A percentile compares a stretch with the other conserved stretches of the same genome.
phyloP scores from a whole-genome alignment of 1,140 invertebrate species.

The Daktulosphaira vitifoliae region DNA sequence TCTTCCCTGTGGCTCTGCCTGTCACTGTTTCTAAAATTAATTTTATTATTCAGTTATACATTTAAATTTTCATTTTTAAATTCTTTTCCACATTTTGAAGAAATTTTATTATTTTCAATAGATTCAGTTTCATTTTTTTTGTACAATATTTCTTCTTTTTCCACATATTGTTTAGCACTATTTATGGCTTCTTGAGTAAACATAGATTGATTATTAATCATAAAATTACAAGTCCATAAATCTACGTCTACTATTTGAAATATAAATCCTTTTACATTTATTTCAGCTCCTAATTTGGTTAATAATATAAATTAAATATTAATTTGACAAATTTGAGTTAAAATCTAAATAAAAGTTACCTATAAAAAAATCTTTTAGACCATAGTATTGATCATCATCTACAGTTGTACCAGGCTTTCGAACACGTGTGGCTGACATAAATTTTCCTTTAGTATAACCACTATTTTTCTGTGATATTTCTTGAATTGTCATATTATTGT shows the following conservation, averaged over 20 bases:
- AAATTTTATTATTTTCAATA: no score
- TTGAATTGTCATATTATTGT: conserved; percentile 53
- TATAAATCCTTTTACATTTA: conserved; percentile 9
- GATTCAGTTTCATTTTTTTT: neutral
- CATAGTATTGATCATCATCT: conserved; percentile 52
- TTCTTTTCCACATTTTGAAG: no score
- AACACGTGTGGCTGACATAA: conserved; percentile 57
- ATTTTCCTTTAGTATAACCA: conserved; percentile 59
- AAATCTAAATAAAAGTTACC: conserved; percentile 30
- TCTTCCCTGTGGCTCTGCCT: no score
- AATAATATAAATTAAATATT: no score
- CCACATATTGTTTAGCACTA: conserved; percentile 7
- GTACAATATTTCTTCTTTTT: neutral
- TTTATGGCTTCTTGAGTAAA: conserved; percentile 11
- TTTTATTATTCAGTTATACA: no score
- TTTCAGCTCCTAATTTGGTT: conserved; percentile 4
- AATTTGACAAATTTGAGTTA: no score
- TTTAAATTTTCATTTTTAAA: no score
- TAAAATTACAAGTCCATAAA: conserved; percentile 16
- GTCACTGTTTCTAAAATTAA: no score
- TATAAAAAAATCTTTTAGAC: conserved; percentile 58
- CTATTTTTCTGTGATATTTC: conserved; percentile 57
- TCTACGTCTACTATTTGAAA: conserved; percentile 13
- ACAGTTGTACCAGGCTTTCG: conserved; percentile 56
- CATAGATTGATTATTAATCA: conserved; percentile 8